A percentile compares a stretch with the other conserved stretches of the same genome.
Evolutionary conservation across 2,888 invertebrate species (phyloP).

Genomic region (Drosophila koepferae): DNA sequence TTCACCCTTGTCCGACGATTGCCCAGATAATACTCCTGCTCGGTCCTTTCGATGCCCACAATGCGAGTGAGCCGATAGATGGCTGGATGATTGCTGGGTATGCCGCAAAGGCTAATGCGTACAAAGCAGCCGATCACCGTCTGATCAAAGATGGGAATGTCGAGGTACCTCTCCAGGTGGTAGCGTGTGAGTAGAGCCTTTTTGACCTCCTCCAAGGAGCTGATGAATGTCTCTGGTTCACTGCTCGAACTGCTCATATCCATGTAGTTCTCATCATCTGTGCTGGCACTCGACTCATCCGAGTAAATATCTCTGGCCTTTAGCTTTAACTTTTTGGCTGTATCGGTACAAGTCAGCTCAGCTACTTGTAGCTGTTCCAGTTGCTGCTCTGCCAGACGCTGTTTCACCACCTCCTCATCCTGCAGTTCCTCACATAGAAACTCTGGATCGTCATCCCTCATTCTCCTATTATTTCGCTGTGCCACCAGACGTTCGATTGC

Average conservation of each 20-base stretch:
- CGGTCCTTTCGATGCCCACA: constrained; percentile 4
- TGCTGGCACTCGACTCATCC: constrained; percentile 36
- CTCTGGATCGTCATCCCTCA: not conserved
- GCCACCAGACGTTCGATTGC: constrained; percentile 36
- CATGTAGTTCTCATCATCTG: not conserved
- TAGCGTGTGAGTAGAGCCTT: constrained; percentile 36
- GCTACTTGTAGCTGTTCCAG: too few species aligned
- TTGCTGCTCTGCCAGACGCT: not conserved
- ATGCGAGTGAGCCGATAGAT: constrained; percentile 33
- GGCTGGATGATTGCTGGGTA: not conserved
- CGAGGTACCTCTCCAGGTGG: constrained; percentile 41
- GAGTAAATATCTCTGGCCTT: constrained; percentile 50
- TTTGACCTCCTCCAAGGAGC: constrained; percentile 12
- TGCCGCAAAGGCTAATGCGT: constrained; percentile 29
- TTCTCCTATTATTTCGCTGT: constrained; percentile 10
- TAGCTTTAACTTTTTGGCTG: constrained; percentile 13
- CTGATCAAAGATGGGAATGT: constrained; percentile 52
- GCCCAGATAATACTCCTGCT: constrained; percentile 30
- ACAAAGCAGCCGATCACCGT: constrained; percentile 50
- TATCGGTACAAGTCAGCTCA: not conserved
- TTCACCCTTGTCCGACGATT: constrained; percentile 19
- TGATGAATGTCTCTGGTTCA: not conserved
- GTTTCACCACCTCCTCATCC: too few species aligned
- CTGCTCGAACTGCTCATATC: not conserved
- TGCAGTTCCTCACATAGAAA: not conserved